Evolutionary conservation across 2,797 vertebrate species (phyloP), one percentile per base, ranked within the genome.

Genomic region (Lutjanus argentimaculatus): DNA sequence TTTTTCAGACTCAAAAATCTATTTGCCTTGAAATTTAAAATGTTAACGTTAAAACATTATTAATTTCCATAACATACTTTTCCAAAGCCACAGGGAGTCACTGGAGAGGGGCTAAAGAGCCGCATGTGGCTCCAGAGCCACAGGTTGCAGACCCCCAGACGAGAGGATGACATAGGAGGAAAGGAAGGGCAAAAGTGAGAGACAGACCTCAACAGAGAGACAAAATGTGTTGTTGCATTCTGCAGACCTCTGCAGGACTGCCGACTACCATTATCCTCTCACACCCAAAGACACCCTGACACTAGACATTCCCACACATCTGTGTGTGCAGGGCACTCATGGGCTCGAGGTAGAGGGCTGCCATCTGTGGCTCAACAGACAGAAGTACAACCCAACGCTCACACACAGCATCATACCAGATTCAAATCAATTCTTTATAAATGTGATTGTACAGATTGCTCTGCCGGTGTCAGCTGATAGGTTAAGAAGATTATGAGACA

Each of bases 331-430:
- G 75, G 75, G 62, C 78, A 79, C 58, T 82, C 79, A 75, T 48
- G 72, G 63, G 88, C 90, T 83, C 6, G 76, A 91, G 89, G 89
- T 89, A 79, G 85, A 90, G 83, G 84, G 83, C 86, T 92, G 90
- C 91, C 90, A 94, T 91, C 93, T 92, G 92, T 86, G 91, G 92
- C 88, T 88, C 89, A 82, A 78, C 72, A 88, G 75, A 87, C 82
- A 89, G 83, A 92, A 90, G 84, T 86, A 89, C 91, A 93, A 48
- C 75, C 52, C 48, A 8, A 22, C 36, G 52, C 65, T 21, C 30
- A 48, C 62, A 56, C 48, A 59, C 64, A 9, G 8, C 36, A 67
- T 58, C 57, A 55, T 0, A 79, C 7, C 72, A 79, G 65, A 75
- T 57, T 45, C 21, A 62, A 78, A 76, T 81, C 46, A 43, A 17